These are phyloP conservation scores for Limnodromus scolopaceus DNA, from an alignment of 2,797 vertebrate genomes.

Conservation along the genomic window DNA sequence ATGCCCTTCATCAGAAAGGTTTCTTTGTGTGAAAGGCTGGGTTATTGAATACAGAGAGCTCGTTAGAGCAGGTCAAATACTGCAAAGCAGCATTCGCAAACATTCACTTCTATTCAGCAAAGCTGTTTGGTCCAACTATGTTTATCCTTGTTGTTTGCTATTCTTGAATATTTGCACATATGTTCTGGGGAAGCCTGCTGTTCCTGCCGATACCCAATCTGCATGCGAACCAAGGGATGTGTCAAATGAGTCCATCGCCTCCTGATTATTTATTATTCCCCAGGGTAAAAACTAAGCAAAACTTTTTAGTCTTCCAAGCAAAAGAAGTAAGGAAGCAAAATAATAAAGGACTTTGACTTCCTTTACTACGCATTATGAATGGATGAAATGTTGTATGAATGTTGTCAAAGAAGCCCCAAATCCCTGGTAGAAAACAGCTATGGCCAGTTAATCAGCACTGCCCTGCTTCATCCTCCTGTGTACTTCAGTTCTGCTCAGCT, in stretches of 20 bases:
- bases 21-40: background rate
- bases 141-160: slow-evolving; percentile 62
- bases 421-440: background rate
- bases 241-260: background rate
- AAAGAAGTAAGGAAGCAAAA: background rate
- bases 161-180: slow-evolving; percentile 67
- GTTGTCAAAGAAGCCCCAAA: background rate
- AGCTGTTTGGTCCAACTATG: slow-evolving; percentile 6
- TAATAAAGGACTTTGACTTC: background rate
- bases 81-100: slow-evolving; percentile 26
- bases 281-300: background rate
- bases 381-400: background rate
- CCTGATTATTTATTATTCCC: slow-evolving; percentile 15
- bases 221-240: background rate
- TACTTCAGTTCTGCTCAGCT: background rate
- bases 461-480: background rate
- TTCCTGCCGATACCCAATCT: background rate
- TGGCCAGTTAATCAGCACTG: fast-evolving
- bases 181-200: slow-evolving; percentile 69
- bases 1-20: background rate
- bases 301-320: background rate
- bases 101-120: background rate
- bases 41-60: background rate
- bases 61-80: background rate
- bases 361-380: background rate